Evolutionary conservation across 2,888 invertebrate genomes (phyloP).

Genomic region (Dioctria rufipes): DNA sequence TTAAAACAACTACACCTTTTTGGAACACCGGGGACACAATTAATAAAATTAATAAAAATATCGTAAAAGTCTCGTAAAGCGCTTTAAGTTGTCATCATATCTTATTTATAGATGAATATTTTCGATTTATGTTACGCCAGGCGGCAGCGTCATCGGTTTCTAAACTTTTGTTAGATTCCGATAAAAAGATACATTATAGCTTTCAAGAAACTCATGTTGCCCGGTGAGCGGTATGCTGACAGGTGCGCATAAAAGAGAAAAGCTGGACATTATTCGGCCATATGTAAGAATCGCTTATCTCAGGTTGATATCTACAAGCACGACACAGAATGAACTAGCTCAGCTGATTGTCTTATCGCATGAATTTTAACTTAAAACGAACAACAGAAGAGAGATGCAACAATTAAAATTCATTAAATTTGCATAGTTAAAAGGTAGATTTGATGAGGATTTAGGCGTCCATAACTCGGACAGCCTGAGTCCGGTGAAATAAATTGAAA

Average conservation of each 20-base stretch:
- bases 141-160: slow-evolving; percentile 34
- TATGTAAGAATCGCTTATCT: neutral
- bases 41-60: slow-evolving; percentile 44
- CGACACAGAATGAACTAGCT: neutral
- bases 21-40: slow-evolving; percentile 2
- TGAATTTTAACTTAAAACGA: slow-evolving; percentile 13
- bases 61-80: slow-evolving; percentile 42
- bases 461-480: neutral
- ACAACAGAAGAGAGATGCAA: slow-evolving; percentile 17
- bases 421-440: slow-evolving; percentile 42
- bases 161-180: slow-evolving; percentile 34
- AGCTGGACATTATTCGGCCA: slow-evolving; percentile 1
- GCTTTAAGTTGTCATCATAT: slow-evolving; percentile 43
- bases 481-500: neutral
- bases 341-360: slow-evolving; percentile 27
- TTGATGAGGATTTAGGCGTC: slow-evolving; percentile 2
- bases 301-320: neutral
- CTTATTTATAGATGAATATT: slow-evolving; percentile 42
- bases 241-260: neutral
- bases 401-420: slow-evolving; percentile 50
- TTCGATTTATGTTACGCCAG: slow-evolving; percentile 29
- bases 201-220: neutral
- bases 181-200: slow-evolving; percentile 6
- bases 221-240: neutral
- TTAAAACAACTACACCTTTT: neutral